These are phyloP conservation scores for Xenopus tropicalis DNA, from an alignment of 2,113 vertebrate genomes.

Conservation along the genomic window DNA sequence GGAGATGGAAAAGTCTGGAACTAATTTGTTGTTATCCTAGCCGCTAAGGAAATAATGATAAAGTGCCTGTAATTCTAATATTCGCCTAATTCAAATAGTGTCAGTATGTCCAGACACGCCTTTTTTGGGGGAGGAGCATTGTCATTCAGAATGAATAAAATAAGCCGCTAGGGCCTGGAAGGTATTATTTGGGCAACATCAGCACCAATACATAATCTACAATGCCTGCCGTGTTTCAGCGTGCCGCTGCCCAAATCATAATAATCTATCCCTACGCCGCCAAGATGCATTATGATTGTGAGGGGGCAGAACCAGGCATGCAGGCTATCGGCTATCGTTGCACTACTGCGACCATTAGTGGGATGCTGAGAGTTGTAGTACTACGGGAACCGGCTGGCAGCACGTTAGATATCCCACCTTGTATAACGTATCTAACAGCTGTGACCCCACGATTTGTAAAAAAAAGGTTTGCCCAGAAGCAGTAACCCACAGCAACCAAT, in stretches of 20 bases:
- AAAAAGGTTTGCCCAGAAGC: too few relatives aligned
- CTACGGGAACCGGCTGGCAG: too few relatives aligned
- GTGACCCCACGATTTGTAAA: too few relatives aligned
- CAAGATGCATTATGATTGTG: too few relatives aligned
- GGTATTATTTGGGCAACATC: background rate
- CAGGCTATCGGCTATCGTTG: too few relatives aligned
- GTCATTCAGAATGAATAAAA: slow-evolving; percentile 22
- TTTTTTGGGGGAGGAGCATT: background rate
- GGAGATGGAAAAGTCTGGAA: slow-evolving; percentile 28
- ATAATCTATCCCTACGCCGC: background rate
- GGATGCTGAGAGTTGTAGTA: too few relatives aligned
- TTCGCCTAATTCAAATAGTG: slow-evolving; percentile 39
- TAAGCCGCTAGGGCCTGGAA: background rate
- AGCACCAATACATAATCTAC: background rate
- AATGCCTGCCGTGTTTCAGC: background rate
- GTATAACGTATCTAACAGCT: too few relatives aligned
- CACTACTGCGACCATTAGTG: too few relatives aligned
- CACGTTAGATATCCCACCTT: too few relatives aligned
- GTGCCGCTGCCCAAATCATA: background rate
- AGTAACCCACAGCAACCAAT: too few relatives aligned
- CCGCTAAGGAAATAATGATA: slow-evolving; percentile 27
- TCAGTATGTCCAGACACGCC: slow-evolving; percentile 3
- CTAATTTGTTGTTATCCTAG: slow-evolving; percentile 28
- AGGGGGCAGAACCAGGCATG: too few relatives aligned
- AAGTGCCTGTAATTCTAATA: slow-evolving; percentile 27